phyloP scores from a whole-genome alignment of 2,113 vertebrate species.

The Symphodus melops region DNA sequence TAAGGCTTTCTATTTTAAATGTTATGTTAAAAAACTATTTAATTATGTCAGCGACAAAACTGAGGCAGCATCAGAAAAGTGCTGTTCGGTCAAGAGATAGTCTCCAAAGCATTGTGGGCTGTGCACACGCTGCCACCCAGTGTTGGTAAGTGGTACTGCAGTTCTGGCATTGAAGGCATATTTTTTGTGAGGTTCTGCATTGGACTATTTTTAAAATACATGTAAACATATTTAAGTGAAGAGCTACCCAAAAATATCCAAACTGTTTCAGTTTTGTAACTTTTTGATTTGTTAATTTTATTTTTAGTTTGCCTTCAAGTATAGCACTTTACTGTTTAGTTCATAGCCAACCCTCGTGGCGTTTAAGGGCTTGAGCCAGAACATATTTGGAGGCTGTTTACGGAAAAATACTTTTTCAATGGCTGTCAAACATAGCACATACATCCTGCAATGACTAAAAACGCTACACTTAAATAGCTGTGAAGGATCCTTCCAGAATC shows the following conservation, averaged over 20 bases:
- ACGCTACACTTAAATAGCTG: slow-evolving; percentile 18
- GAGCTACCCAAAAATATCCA: slow-evolving; percentile 49
- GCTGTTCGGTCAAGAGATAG: not conserved
- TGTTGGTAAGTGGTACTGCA: slow-evolving; percentile 47
- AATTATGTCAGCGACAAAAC: slow-evolving; percentile 33
- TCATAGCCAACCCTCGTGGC: slow-evolving; percentile 47
- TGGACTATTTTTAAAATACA: slow-evolving; percentile 22
- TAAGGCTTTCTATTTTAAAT: slow-evolving; percentile 25
- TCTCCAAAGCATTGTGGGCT: slow-evolving; percentile 31
- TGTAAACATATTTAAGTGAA: slow-evolving; percentile 44
- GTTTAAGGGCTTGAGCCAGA: slow-evolving; percentile 68
- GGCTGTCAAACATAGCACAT: slow-evolving; percentile 42
- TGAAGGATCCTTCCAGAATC: slow-evolving; percentile 11
- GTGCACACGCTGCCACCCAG: slow-evolving; percentile 58
- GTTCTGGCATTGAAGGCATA: slow-evolving; percentile 1
- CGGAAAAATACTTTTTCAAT: slow-evolving; percentile 23
- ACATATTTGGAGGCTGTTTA: slow-evolving; percentile 36
- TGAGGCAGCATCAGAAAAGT: slow-evolving; percentile 23
- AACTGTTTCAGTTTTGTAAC: slow-evolving; percentile 36
- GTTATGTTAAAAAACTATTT: slow-evolving; percentile 37
- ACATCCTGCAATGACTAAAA: slow-evolving; percentile 42
- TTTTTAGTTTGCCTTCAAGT: slow-evolving; percentile 63
- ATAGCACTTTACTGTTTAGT: slow-evolving; percentile 72
- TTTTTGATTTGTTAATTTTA: slow-evolving; percentile 15
- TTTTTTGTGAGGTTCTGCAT: not conserved